These are phyloP conservation scores for Chaenogobius annularis DNA, from an alignment of 2,113 vertebrate species.

Conservation along the genomic window DNA sequence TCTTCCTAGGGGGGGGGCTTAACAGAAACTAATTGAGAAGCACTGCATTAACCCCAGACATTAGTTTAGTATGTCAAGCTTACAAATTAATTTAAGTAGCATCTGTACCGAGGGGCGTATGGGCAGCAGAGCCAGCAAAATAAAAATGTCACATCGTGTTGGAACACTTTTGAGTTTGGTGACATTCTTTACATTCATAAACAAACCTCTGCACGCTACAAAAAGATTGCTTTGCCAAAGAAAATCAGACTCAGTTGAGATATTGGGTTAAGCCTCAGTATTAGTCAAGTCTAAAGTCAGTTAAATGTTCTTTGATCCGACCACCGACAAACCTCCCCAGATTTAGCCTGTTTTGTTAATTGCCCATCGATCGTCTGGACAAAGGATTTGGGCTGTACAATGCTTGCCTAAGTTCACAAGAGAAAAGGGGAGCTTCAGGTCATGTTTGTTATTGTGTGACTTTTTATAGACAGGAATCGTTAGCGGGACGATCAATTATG, in stretches of 20 bases:
- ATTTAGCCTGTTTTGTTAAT: constrained; percentile 75
- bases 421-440: constrained; percentile 23
- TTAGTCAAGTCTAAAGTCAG: background rate
- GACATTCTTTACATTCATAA: no score
- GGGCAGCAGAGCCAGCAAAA: background rate
- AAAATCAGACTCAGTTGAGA: background rate
- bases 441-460: constrained; percentile 40
- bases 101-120: background rate
- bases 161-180: no score
- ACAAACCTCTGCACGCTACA: background rate
- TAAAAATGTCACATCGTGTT: background rate
- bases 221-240: background rate
- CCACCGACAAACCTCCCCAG: constrained; percentile 30
- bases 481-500: constrained; percentile 33
- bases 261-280: background rate
- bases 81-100: background rate
- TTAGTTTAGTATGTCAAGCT: background rate
- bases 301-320: constrained; percentile 13
- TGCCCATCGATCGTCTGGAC: constrained; percentile 24
- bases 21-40: no score
- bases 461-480: constrained; percentile 31
- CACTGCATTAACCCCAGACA: background rate
- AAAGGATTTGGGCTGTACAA: background rate
- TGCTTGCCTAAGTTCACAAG: constrained; percentile 11
- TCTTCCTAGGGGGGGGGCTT: no score